A percentile compares a stretch with the other conserved stretches of the same genome.
Evolutionary conservation across 1,140 invertebrate genomes (phyloP).

Genomic region (Drosophila erecta): DNA sequence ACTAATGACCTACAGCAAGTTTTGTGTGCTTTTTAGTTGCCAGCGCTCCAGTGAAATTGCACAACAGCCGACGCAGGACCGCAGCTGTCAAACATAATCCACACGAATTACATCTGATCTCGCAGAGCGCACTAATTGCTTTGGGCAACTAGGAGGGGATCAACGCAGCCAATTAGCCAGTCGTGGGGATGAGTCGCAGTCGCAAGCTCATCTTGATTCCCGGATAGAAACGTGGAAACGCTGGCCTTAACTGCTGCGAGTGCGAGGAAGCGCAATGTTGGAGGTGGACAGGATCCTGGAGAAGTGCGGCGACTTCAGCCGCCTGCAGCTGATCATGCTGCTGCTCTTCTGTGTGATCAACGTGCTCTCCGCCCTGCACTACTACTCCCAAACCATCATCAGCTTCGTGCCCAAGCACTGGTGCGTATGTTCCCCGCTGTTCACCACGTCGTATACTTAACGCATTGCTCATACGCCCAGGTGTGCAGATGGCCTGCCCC

Average conservation of each 20-base stretch:
- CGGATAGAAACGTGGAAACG: not conserved
- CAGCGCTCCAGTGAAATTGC: not conserved
- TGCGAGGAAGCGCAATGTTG: constrained; percentile 40
- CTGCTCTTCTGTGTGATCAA: constrained; percentile 86
- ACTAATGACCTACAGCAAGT: not conserved
- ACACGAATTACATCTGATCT: constrained; percentile 26
- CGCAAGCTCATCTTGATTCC: not conserved
- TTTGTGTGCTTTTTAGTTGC: not conserved
- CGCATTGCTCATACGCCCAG: constrained; percentile 36
- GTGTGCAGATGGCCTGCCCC: constrained; percentile 52
- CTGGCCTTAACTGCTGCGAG: constrained; percentile 21
- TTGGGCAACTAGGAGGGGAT: constrained; percentile 50
- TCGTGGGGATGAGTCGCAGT: constrained; percentile 11
- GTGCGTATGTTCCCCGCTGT: constrained; percentile 62
- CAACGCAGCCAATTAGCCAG: constrained; percentile 16
- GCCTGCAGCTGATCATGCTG: constrained; percentile 86
- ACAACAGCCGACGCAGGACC: constrained; percentile 15
- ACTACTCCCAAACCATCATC: constrained; percentile 86
- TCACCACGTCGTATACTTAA: constrained; percentile 23
- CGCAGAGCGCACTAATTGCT: constrained; percentile 46
- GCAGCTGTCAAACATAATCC: constrained; percentile 42
- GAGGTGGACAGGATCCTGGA: constrained; percentile 85
- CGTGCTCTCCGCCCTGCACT: constrained; percentile 85
- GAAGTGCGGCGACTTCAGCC: constrained; percentile 87
- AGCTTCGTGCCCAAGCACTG: constrained; percentile 85